Evolutionary conservation across 2,797 vertebrate genomes (phyloP).

Genomic region (Lerista edwardsae): DNA sequence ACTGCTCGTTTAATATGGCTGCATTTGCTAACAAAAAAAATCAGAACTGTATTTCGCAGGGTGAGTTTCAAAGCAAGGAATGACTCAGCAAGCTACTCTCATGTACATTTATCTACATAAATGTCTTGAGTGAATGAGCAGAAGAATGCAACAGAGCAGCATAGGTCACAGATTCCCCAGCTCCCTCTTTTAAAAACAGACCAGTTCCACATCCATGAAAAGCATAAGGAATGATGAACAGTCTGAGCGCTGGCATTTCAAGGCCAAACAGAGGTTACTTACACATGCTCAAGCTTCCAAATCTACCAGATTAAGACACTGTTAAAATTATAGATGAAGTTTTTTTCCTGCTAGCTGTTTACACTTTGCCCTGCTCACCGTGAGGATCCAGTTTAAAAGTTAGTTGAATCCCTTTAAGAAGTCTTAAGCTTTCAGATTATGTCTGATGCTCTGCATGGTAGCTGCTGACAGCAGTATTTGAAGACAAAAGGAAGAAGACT

Average conservation of each 20-base stretch:
- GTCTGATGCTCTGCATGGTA: not conserved
- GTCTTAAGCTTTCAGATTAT: conserved; percentile 7
- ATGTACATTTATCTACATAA: not conserved
- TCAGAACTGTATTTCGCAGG: not conserved
- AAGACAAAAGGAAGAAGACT: not conserved
- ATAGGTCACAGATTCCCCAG: not conserved
- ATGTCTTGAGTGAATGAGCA: not conserved
- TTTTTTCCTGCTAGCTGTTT: not conserved
- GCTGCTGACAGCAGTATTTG: not conserved
- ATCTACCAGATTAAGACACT: not conserved
- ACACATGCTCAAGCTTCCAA: not conserved
- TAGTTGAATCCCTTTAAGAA: not conserved
- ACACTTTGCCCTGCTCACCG: not conserved
- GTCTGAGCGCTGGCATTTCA: not conserved
- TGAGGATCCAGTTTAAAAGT: conserved; percentile 8
- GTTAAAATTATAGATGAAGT: not conserved
- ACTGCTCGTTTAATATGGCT: too few relatives aligned
- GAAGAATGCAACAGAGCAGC: accelerated
- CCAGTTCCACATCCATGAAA: not conserved
- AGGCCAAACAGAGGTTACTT: conserved; percentile 2
- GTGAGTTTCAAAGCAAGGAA: not conserved
- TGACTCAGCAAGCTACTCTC: not conserved
- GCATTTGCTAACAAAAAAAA: not conserved
- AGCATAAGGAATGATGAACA: not conserved
- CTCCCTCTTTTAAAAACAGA: not conserved